Evolutionary conservation across 2,797 vertebrate genomes (phyloP), one percentile per base, ranked within the genome.

Genomic region (Amblyraja radiata): DNA sequence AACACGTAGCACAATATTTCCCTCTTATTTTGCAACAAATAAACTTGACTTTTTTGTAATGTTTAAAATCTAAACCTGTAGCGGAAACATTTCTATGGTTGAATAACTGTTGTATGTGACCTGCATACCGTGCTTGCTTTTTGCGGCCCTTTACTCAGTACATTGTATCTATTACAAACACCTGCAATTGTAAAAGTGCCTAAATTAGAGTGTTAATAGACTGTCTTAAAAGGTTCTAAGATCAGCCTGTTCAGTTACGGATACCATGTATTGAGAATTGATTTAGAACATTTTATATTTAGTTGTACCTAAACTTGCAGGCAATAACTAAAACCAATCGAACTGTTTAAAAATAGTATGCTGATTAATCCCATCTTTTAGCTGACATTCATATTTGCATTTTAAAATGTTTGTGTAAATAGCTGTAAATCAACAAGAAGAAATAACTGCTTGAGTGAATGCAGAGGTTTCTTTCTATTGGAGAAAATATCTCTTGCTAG

Each of bases 181-280:
- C 39, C 71, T 92, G 39, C 46, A 54, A 92, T 25, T 91, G 90
- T 74, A 13, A 76, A 91, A 91, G 90, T 92, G 90, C 90, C 90
- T 92, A 92, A 92, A 92, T 88, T 88, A 65, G 46, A 76, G 36
- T 71, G n/a, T 65, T 71, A 76, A n/a, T 54, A 76, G 73, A n/a
- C 54, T 92, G 36, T 90, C 18, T 71, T 71, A 32, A 68, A 68
- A 7, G 11, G 28, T 76, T 92, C 39, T 92, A 8, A 76, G 8
- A 46, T 36, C 46, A 74, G 39, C 25, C 23, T 9, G 13, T 39
- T 28, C 63, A 54, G 54, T 46, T 74, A 54, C 54, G 36, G 39
- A 25, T 92, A 73, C 39, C n/a, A 25, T 36, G 9, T 36, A 39
- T 28, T 74, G 68, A 92, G 71, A 39, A 76, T 92, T 92, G 73